Evolutionary conservation across 2,797 vertebrate species (phyloP).

Genomic region (Neosilurus hyrtlii): DNA sequence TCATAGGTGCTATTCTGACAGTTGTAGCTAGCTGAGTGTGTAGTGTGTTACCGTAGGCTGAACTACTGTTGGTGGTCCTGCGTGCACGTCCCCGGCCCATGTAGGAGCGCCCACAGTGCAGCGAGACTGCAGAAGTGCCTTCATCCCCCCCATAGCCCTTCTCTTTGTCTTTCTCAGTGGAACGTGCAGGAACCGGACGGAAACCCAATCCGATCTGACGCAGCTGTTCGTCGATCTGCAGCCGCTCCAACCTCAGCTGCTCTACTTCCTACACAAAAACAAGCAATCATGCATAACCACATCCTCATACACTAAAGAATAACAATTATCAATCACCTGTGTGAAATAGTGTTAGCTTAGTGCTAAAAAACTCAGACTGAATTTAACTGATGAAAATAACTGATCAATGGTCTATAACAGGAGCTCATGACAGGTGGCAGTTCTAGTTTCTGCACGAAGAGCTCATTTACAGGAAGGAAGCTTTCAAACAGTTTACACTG

Average conservation of each 20-base stretch:
- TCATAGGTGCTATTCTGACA: not conserved
- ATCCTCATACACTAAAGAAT: not conserved
- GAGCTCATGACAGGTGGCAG: not conserved
- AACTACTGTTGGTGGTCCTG: constrained; percentile 87
- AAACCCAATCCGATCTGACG: constrained; percentile 94
- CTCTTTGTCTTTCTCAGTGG: constrained; percentile 79
- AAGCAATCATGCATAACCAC: not conserved
- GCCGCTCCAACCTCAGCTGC: constrained; percentile 90
- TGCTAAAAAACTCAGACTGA: not conserved
- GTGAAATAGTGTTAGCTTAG: not conserved
- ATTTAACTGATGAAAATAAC: not conserved
- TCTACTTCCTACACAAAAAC: constrained; percentile 84
- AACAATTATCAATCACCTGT: not conserved
- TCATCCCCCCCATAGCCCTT: constrained; percentile 78
- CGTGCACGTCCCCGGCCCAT: constrained; percentile 88
- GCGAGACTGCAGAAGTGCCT: constrained; percentile 66
- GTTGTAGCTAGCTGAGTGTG: not conserved
- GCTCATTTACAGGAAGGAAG: not conserved
- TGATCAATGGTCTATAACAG: not conserved
- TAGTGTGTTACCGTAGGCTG: constrained; percentile 84
- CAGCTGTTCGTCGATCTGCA: constrained; percentile 95
- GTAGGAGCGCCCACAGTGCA: constrained; percentile 88
- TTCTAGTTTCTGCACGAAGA: not conserved
- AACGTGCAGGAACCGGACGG: constrained; percentile 77
- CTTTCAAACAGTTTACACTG: too few relatives aligned